Conservation (phyloP, 2,797 vertebrate genomes). For the Sebastes cheni region DNA sequence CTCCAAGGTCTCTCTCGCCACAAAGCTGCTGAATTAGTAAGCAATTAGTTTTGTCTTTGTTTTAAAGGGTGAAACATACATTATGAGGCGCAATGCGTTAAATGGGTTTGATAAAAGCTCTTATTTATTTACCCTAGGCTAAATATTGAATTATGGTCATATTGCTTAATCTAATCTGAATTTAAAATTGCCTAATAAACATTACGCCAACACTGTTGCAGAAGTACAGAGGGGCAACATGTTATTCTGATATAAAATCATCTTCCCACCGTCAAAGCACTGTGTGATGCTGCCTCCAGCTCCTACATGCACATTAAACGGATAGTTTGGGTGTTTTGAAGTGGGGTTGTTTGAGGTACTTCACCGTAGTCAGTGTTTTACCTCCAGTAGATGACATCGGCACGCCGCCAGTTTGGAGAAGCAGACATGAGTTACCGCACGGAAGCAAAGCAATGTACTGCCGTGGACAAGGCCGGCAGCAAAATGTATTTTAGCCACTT, state of each 20-base stretch:
- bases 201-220: not conserved
- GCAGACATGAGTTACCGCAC: too few species aligned
- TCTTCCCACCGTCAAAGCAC: not conserved
- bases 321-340: too few species aligned
- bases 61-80: not conserved
- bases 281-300: not conserved
- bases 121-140: not conserved
- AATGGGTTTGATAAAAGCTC: not conserved
- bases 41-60: not conserved
- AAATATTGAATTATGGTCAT: not conserved
- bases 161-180: not conserved
- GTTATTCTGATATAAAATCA: not conserved
- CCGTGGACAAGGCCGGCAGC: fast-evolving
- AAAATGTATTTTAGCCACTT: fast-evolving
- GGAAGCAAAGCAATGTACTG: too few species aligned
- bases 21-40: not conserved
- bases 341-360: too few species aligned
- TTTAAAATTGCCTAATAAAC: not conserved
- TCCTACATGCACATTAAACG: not conserved
- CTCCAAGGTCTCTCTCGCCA: not conserved
- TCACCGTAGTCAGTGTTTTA: too few species aligned
- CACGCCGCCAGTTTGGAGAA: too few species aligned
- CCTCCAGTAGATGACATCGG: too few species aligned
- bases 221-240: too few species aligned
- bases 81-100: not conserved